Evolutionary conservation across 2,888 invertebrate genomes (phyloP), one percentile per base, ranked within the genome.

Genomic region (Chaetogeoica ovagalla): DNA sequence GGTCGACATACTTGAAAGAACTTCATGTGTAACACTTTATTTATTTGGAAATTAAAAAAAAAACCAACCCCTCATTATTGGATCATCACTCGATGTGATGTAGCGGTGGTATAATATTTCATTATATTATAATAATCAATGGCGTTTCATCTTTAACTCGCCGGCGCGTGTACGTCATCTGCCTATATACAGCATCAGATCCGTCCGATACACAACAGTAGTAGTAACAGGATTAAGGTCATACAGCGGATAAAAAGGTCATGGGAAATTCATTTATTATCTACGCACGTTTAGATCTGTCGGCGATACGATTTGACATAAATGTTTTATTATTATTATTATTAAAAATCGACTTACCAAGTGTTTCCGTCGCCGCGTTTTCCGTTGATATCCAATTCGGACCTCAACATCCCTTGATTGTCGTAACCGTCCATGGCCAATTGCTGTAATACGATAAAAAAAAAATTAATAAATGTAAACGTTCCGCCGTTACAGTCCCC

Each of bases 321-420:
- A 55, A 55, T 19, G 11, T 55, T 19, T 55, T 55, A 55, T 55
- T 55, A 30, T 30, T 30, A 30, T 30, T 9, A 59, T 21, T 59
- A n/a, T 21, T 7, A 21, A 8, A n/a, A 21, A 23, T 30, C 21
- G 9, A 48, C 70, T 37, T 43, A 79, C 79, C 79, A 70, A 39
- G 71, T 71, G 17, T 52, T 62, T 66, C 70, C 77, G 19, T 39
- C 70, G 39, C 23, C 11, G 13, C 63, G 70, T 55, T 79, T 79
- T 43, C 79, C 79, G 39, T 71, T 70, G 43, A 79, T 70, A 39
- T 79, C 70, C 30, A 79, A 57, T 37, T 79, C 79, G 23, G 79
- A 79, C 52, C 79, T 79, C n/a, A 79, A 23, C 79, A 79, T 79
- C 19, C 70, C 79, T 71, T 70, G 59, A 37, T 79, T 79, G n/a